phyloP scores from a whole-genome alignment of 1,140 invertebrate species.

The Microvelia longipes region DNA sequence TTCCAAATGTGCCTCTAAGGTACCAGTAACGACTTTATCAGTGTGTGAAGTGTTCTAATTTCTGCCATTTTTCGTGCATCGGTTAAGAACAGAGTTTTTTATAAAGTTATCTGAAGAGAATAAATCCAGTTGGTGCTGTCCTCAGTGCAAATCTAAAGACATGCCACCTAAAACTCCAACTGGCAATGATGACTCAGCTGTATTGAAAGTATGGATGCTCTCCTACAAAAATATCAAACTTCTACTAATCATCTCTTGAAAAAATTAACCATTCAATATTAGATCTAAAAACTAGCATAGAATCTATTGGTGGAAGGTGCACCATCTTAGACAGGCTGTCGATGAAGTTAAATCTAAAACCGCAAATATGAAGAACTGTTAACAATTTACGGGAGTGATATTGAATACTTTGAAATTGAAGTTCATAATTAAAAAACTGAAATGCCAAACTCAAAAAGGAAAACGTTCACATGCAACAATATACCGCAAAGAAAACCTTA shows the following conservation, averaged over 20 bases:
- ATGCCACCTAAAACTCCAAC: background rate
- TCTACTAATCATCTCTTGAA: background rate
- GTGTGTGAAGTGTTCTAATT: background rate
- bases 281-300: background rate
- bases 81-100: background rate
- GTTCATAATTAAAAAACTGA: background rate
- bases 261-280: background rate
- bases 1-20: no score
- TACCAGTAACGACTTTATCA: background rate
- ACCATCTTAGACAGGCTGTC: background rate
- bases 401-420: background rate
- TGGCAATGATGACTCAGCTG: background rate
- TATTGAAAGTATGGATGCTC: background rate
- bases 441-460: background rate
- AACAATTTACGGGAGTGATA: background rate
- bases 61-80: background rate
- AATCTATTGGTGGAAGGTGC: background rate
- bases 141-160: background rate
- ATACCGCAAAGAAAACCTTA: background rate
- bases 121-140: background rate
- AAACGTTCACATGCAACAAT: background rate
- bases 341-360: background rate
- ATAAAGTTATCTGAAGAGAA: background rate
- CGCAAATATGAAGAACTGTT: background rate
- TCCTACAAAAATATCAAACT: background rate